Conservation (phyloP, 2,797 vertebrate genomes). For the Coccyzus lansbergi region DNA sequence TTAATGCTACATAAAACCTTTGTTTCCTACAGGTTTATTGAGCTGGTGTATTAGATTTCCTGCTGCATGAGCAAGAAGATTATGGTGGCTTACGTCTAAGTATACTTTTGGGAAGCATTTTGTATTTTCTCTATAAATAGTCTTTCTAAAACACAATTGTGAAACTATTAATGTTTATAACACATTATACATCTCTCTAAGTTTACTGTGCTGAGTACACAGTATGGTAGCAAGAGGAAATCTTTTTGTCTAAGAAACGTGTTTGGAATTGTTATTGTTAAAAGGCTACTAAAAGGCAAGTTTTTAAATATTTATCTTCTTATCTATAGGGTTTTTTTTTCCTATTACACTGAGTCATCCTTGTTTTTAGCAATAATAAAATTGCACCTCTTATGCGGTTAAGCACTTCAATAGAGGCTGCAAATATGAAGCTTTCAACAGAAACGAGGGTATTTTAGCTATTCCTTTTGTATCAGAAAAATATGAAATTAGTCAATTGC, state of each 20-base stretch:
- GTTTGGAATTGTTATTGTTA: constrained; percentile 61
- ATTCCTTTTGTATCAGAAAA: background rate
- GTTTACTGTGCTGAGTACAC: constrained; percentile 72
- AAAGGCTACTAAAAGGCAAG: constrained; percentile 46
- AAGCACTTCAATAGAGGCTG: background rate
- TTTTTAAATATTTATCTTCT: constrained; percentile 58
- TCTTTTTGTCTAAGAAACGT: constrained; percentile 66
- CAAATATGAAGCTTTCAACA: constrained; percentile 2
- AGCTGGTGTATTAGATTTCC: constrained; percentile 94
- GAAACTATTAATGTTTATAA: constrained; percentile 84
- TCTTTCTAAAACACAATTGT: constrained; percentile 83
- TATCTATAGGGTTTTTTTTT: constrained; percentile 44
- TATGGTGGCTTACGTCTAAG: constrained; percentile 96
- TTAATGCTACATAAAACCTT: constrained; percentile 86
- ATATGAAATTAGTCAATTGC: background rate
- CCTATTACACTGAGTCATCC: constrained; percentile 24
- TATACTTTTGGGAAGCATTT: constrained; percentile 90
- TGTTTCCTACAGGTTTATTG: constrained; percentile 94
- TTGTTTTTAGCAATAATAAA: constrained; percentile 24
- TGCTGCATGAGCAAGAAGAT: constrained; percentile 98
- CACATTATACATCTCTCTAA: constrained; percentile 77
- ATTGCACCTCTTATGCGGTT: background rate
- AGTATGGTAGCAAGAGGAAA: constrained; percentile 67
- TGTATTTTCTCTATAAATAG: constrained; percentile 92
- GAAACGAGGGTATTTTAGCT: background rate